Evolutionary conservation across 1,140 invertebrate genomes (phyloP).

Genomic region (Drosophila carrolli): DNA sequence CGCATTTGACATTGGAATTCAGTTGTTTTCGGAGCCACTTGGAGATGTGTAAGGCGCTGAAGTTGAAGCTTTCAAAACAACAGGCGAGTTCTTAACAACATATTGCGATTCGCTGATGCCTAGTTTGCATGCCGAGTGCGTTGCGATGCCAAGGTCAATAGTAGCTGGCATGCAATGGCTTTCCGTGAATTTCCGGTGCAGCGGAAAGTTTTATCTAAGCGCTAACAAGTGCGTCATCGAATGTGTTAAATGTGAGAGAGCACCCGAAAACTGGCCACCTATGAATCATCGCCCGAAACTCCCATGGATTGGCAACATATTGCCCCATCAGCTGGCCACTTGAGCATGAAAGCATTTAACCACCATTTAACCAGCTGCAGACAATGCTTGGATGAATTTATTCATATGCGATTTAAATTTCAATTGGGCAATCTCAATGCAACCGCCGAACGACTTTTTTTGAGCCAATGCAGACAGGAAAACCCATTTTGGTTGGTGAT

Average conservation of each 20-base stretch:
- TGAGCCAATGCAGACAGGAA: conserved; percentile 58
- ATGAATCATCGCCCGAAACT: background rate
- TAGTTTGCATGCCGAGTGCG: conserved; percentile 52
- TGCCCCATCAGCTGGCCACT: conserved; percentile 26
- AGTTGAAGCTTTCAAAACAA: conserved; percentile 26
- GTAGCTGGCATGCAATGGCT: conserved; percentile 52
- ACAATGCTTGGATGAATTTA: conserved; percentile 51
- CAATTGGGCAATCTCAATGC: conserved; percentile 61
- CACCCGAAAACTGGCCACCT: background rate
- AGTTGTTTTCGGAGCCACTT: conserved; percentile 42
- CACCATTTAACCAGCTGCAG: conserved; percentile 45
- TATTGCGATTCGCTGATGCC: conserved; percentile 21
- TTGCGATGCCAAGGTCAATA: conserved; percentile 52
- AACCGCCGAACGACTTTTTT: conserved; percentile 42
- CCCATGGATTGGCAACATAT: background rate
- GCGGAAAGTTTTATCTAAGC: conserved; percentile 48
- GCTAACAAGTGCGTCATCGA: conserved; percentile 36
- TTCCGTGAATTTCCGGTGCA: conserved; percentile 52
- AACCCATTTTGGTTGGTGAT: conserved; percentile 49
- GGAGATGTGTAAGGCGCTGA: conserved; percentile 16
- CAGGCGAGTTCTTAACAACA: conserved; percentile 42
- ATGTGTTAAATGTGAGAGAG: conserved; percentile 6
- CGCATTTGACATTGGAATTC: conserved; percentile 59
- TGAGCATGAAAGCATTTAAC: conserved; percentile 33
- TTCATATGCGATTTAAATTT: conserved; percentile 38